Percentiles rank a stretch among this genome's conserved stretches.
Conservation (phyloP, 2,113 vertebrate species). For the Eolophus roseicapilla region DNA sequence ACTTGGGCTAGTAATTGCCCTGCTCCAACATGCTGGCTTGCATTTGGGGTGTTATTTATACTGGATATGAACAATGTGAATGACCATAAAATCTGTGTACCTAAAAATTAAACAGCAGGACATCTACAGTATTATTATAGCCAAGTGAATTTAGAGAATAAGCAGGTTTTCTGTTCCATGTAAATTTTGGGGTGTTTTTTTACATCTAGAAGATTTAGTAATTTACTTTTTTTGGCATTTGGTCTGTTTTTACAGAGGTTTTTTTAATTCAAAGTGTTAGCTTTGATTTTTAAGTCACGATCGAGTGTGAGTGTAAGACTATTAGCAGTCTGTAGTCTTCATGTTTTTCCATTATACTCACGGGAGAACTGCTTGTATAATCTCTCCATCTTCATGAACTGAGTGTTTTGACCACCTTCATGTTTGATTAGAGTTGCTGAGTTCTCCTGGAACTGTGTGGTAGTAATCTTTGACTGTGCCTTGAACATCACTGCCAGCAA, state of each 20-base stretch:
- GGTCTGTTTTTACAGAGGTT: neutral
- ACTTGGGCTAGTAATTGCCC: neutral
- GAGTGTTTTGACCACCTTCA: constrained; percentile 8
- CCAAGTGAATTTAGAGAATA: neutral
- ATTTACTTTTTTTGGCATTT: constrained; percentile 33
- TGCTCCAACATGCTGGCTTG: neutral
- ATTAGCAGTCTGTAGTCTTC: constrained; percentile 3
- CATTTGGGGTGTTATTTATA: neutral
- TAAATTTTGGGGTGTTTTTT: neutral
- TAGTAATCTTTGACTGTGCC: neutral
- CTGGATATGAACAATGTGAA: neutral
- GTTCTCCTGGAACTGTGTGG: neutral
- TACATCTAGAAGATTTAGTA: neutral
- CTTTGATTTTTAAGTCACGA: neutral
- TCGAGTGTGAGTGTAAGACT: neutral
- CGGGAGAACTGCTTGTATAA: neutral
- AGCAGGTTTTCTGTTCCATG: neutral
- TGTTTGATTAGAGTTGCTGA: neutral
- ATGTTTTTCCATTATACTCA: neutral
- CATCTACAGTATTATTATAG: neutral
- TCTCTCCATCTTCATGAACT: neutral
- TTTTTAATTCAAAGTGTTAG: neutral
- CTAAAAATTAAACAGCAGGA: neutral
- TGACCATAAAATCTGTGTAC: neutral
- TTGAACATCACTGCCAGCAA: neutral